phyloP scores from a whole-genome alignment of 2,888 invertebrate species.

The Chaetogeoica ovagalla region DNA sequence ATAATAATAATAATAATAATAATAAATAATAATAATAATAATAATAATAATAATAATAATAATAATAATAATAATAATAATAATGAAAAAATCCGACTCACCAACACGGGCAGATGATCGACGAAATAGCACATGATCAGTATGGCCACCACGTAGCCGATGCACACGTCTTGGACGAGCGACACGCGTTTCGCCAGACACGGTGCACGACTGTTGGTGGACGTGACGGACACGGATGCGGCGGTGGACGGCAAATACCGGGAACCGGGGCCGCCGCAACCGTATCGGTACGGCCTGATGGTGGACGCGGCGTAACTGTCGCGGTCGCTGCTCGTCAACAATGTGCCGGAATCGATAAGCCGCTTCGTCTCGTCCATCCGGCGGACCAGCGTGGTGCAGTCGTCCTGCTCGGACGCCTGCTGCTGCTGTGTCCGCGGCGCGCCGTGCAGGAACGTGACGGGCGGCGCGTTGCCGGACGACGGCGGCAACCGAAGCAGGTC shows the following conservation, averaged over 20 bases:
- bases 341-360: constrained; percentile 25
- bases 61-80: no score
- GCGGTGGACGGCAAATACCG: constrained; percentile 55
- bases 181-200: constrained; percentile 53
- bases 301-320: constrained; percentile 45
- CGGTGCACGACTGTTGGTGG: constrained; percentile 57
- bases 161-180: constrained; percentile 59
- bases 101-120: constrained; percentile 67
- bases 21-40: no score
- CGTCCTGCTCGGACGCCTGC: constrained; percentile 13
- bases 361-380: constrained; percentile 54
- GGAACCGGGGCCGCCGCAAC: constrained; percentile 1
- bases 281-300: constrained; percentile 31
- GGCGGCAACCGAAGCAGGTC: constrained; percentile 53
- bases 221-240: constrained; percentile 56
- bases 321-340: constrained; percentile 17
- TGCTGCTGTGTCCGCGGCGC: constrained; percentile 51
- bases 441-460: constrained; percentile 54
- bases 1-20: no score
- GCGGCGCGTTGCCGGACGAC: constrained; percentile 26
- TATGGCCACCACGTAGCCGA: constrained; percentile 62
- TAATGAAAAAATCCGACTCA: constrained; percentile 60
- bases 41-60: no score
- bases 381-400: constrained; percentile 31
- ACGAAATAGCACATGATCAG: constrained; percentile 65